These are phyloP conservation scores for Sinopyrophorus schimmeli DNA, from an alignment of 2,888 invertebrate genomes.

Conservation along the genomic window DNA sequence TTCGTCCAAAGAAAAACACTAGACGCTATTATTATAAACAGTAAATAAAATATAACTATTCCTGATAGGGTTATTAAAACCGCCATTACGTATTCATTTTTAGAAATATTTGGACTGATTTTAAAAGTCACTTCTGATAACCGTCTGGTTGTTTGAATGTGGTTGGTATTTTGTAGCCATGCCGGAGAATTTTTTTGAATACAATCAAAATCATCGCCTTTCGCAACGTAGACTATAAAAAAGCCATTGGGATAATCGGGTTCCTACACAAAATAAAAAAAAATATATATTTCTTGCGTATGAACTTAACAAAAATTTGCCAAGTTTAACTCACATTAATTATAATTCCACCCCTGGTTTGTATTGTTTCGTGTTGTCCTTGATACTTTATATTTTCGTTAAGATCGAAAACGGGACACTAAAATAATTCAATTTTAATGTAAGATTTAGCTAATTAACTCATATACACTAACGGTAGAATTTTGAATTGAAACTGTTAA, in stretches of 20 bases:
- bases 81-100: constrained; percentile 65
- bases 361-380: constrained; percentile 72
- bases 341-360: constrained; percentile 74
- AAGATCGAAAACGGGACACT: constrained; percentile 86
- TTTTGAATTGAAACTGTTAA: constrained; percentile 81
- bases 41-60: constrained; percentile 59
- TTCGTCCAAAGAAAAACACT: no score
- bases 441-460: background rate
- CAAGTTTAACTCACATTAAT: constrained; percentile 63
- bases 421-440: constrained; percentile 42
- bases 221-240: constrained; percentile 77
- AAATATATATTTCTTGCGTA: constrained; percentile 8
- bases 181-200: constrained; percentile 42
- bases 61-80: constrained; percentile 58
- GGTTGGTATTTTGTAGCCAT: constrained; percentile 39
- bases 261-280: constrained; percentile 59
- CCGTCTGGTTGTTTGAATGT: no score
- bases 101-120: constrained; percentile 62
- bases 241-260: constrained; percentile 69
- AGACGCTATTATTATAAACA: constrained; percentile 54
- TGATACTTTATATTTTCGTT: constrained; percentile 74
- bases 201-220: constrained; percentile 67
- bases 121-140: constrained; percentile 56
- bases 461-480: constrained; percentile 58
- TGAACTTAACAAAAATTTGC: constrained; percentile 12